Evolutionary conservation across 2,797 vertebrate genomes (phyloP).

Genomic region (Otolemur crassicaudatus): DNA sequence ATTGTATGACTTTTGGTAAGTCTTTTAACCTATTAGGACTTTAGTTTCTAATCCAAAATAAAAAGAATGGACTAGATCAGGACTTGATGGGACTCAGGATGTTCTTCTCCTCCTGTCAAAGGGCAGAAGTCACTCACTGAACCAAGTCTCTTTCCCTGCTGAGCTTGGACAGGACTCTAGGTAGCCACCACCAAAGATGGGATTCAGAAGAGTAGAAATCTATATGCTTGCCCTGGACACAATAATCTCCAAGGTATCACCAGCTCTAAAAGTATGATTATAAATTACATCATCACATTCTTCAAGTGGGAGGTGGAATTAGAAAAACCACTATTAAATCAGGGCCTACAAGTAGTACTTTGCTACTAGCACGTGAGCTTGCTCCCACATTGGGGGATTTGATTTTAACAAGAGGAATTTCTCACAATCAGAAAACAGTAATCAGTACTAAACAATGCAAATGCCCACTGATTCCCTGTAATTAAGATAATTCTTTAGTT

Average conservation of each 20-base stretch:
- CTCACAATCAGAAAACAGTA: background rate
- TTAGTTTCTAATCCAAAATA: constrained; percentile 9
- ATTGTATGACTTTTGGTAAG: background rate
- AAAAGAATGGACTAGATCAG: background rate
- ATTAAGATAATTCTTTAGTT: background rate
- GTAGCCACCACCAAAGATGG: background rate
- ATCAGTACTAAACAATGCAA: background rate
- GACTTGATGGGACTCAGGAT: background rate
- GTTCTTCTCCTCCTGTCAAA: background rate
- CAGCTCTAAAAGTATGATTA: background rate
- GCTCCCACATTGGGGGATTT: background rate
- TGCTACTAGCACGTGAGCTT: background rate
- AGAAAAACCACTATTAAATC: background rate
- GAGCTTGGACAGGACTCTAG: background rate
- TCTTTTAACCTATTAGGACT: background rate
- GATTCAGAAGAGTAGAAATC: background rate
- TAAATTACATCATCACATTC: background rate
- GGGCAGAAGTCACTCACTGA: background rate
- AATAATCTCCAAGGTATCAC: background rate
- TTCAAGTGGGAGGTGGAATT: background rate
- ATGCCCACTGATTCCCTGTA: background rate
- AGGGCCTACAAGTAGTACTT: background rate
- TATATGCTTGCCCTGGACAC: background rate
- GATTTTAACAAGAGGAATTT: background rate
- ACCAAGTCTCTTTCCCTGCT: background rate